phyloP scores from a whole-genome alignment of 2,113 vertebrate genomes.

The Micronisus gabar region DNA sequence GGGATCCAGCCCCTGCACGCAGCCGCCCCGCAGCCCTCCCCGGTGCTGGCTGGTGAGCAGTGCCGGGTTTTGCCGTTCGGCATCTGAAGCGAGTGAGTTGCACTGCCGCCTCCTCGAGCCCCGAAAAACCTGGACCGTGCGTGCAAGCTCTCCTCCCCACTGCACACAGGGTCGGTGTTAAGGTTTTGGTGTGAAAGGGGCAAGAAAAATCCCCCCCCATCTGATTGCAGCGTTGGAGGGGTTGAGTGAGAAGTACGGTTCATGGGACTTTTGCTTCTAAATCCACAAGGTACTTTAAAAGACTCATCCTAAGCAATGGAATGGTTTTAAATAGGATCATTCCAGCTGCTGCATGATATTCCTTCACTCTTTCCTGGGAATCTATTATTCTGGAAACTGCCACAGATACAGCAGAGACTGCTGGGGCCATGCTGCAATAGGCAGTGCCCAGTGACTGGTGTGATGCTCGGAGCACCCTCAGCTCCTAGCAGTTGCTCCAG shows the following conservation, averaged over 20 bases:
- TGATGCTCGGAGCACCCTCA: not conserved
- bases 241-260: not conserved
- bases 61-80: not conserved
- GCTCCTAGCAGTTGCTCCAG: not conserved
- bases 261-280: not conserved
- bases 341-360: not conserved
- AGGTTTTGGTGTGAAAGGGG: not conserved
- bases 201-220: not conserved
- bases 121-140: rapidly evolving
- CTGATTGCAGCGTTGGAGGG: rapidly evolving
- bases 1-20: not conserved
- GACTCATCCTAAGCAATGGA: not conserved
- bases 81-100: not conserved
- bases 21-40: not conserved
- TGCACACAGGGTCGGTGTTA: rapidly evolving
- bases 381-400: not conserved
- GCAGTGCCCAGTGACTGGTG: not conserved
- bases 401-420: not conserved
- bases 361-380: not conserved
- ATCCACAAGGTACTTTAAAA: not conserved
- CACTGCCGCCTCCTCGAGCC: not conserved
- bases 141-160: too few species aligned
- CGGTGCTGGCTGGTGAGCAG: not conserved
- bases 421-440: rapidly evolving
- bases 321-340: not conserved